Evolutionary conservation across 2,113 vertebrate species (phyloP).

Genomic region (Noctilio leporinus): DNA sequence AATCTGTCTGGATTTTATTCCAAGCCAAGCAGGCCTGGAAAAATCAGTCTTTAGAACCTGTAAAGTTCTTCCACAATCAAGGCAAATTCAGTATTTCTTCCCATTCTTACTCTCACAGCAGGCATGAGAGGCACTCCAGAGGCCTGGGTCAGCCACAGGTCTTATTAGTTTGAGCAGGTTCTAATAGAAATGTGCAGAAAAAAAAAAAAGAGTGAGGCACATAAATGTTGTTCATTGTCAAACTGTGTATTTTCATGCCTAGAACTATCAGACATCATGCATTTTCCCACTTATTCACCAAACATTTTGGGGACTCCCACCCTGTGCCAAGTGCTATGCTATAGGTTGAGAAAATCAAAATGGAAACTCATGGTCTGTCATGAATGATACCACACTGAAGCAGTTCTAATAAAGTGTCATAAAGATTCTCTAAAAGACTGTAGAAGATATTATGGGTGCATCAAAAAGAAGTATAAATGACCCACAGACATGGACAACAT

Average conservation of each 20-base stretch:
- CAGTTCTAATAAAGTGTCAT: background rate
- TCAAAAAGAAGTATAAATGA: background rate
- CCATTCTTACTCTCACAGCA: slow-evolving; percentile 18
- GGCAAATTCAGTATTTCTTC: slow-evolving; percentile 47
- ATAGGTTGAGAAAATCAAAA: background rate
- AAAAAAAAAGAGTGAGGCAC: fast-evolving
- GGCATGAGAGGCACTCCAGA: slow-evolving; percentile 5
- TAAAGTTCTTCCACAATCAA: slow-evolving; percentile 53
- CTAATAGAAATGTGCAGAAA: background rate
- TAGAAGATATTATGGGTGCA: fast-evolving
- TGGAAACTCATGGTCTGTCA: background rate
- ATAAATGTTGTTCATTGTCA: background rate
- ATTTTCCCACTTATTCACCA: background rate
- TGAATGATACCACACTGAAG: background rate
- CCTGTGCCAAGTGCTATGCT: background rate
- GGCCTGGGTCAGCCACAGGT: background rate
- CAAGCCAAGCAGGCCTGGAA: slow-evolving; percentile 51
- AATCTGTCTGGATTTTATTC: slow-evolving; percentile 63
- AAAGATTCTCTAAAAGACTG: background rate
- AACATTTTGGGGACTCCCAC: background rate
- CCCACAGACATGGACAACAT: no score
- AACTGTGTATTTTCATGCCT: background rate
- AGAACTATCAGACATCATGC: background rate
- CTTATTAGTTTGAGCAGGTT: background rate
- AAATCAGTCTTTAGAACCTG: slow-evolving; percentile 71